phyloP scores from a whole-genome alignment of 1,140 invertebrate genomes.

The Episyrphus balteatus region DNA sequence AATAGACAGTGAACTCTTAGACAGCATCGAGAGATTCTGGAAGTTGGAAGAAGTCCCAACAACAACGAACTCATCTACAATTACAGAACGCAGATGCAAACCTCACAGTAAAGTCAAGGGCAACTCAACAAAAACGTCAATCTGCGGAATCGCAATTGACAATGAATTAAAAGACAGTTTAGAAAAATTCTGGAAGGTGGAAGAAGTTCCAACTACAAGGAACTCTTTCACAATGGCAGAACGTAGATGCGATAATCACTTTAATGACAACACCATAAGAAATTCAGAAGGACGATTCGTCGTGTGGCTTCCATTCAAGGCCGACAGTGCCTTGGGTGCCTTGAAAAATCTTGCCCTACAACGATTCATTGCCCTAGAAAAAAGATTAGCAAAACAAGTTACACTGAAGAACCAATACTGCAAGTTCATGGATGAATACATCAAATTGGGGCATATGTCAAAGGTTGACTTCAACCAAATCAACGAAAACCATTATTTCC shows the following conservation, averaged over 20 bases:
- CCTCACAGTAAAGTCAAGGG: too few species aligned
- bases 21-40: constrained; percentile 11
- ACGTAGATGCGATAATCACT: constrained; percentile 4
- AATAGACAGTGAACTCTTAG: not conserved
- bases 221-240: constrained; percentile 4
- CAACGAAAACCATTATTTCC: constrained; percentile 2
- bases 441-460: constrained; percentile 24
- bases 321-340: constrained; percentile 17
- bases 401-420: constrained; percentile 6
- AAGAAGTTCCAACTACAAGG: too few species aligned
- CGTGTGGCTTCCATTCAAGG: constrained; percentile 12
- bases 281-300: constrained; percentile 5
- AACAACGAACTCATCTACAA: too few species aligned
- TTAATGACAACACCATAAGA: not conserved
- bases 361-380: constrained; percentile 20
- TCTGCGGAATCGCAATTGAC: too few species aligned
- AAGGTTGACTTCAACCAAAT: constrained; percentile 17
- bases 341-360: constrained; percentile 15
- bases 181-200: too few species aligned
- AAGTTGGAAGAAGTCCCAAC: constrained; percentile 9
- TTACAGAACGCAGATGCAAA: too few species aligned
- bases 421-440: constrained; percentile 24
- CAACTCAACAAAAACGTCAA: too few species aligned
- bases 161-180: too few species aligned
- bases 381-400: constrained; percentile 16